Evolutionary conservation across 2,888 invertebrate genomes (phyloP).

Genomic region (Linnaemya vulpina): DNA sequence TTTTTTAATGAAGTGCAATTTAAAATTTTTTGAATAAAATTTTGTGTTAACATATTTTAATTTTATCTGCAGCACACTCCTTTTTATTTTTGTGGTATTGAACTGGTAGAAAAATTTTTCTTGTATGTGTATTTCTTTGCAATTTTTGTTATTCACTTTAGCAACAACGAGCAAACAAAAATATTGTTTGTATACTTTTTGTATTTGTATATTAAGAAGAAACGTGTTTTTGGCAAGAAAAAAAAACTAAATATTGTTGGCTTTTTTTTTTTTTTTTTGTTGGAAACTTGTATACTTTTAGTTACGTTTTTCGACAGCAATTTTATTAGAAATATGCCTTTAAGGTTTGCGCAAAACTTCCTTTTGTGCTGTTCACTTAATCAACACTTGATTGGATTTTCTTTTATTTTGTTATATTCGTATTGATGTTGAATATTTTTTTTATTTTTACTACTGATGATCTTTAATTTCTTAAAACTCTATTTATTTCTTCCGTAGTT

Average conservation of each 20-base stretch:
- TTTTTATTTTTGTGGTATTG: slow-evolving; percentile 48
- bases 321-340: slow-evolving; percentile 65
- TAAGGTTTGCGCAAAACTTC: slow-evolving; percentile 49
- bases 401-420: slow-evolving; percentile 3
- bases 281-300: slow-evolving; percentile 67
- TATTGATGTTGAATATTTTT: slow-evolving; percentile 21
- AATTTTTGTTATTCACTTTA: slow-evolving; percentile 63
- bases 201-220: slow-evolving; percentile 66
- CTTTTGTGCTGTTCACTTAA: slow-evolving; percentile 52
- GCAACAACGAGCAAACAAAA: slow-evolving; percentile 58
- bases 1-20: slow-evolving; percentile 67
- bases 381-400: background rate
- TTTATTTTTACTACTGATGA: slow-evolving; percentile 2
- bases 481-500: slow-evolving; percentile 7
- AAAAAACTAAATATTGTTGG: slow-evolving; percentile 52
- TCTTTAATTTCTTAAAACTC: slow-evolving; percentile 39
- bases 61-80: slow-evolving; percentile 57
- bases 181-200: slow-evolving; percentile 68
- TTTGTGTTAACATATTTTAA: slow-evolving; percentile 45
- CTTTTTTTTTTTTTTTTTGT: slow-evolving; percentile 57
- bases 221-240: slow-evolving; percentile 64
- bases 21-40: slow-evolving; percentile 48
- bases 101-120: slow-evolving; percentile 59
- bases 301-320: slow-evolving; percentile 64
- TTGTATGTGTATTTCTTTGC: slow-evolving; percentile 38